Base-by-base conservation (phyloP, 37 sponge, comb jelly and placozoan genomes). In the Cliona cf. orientalis region DNA sequence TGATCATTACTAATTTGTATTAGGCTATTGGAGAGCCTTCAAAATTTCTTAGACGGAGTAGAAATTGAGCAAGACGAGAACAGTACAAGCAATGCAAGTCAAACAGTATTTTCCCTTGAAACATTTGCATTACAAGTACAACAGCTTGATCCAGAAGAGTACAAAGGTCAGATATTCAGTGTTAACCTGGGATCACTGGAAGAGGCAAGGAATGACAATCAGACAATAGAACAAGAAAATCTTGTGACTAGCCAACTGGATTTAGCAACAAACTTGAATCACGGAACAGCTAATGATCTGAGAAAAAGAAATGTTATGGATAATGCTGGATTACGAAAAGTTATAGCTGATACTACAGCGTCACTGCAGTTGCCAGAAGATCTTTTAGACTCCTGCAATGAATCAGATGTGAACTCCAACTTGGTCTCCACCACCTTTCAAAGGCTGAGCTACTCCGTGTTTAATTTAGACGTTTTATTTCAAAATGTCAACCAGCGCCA, bases 121-220 rank as follows among this genome's bases (percentile, higher is more conserved):
- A 78, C 65, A 1, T 86, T 58, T 79, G 86, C 80, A 14, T 11
- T 79, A 55, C 86, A 79, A 45, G n/a, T 86, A 39, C 58, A 86
- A 34, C 65, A 86, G 40, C 35, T 78, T 37, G 33, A 58, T 49
- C 33, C 38, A 32, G 60, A 46, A 1, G 49, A 40, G 0, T 78
- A 65, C 42, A 25, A 26, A 49, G 80, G 79, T 14, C 64, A 72
- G 37, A 79, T 34, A 21, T 79, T 79, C 39, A 72, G 42, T 62
- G 72, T 72, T 59, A 46, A 86, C 57, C 38, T 84, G n/a, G n/a
- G n/a, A n/a, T n/a, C n/a, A n/a, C n/a, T n/a, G 59, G 66, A 65
- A 39, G 36, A 78, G 41, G 61, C 61, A 28, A 37, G 58, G 71
- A 70, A 58, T 14, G 14, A 9, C n/a, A n/a, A n/a, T n/a, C n/a